A percentile compares a stretch with the other conserved stretches of the same genome.
These are phyloP conservation scores for Maccullochella peelii DNA, from an alignment of 2,113 vertebrate genomes.

Conservation along the genomic window DNA sequence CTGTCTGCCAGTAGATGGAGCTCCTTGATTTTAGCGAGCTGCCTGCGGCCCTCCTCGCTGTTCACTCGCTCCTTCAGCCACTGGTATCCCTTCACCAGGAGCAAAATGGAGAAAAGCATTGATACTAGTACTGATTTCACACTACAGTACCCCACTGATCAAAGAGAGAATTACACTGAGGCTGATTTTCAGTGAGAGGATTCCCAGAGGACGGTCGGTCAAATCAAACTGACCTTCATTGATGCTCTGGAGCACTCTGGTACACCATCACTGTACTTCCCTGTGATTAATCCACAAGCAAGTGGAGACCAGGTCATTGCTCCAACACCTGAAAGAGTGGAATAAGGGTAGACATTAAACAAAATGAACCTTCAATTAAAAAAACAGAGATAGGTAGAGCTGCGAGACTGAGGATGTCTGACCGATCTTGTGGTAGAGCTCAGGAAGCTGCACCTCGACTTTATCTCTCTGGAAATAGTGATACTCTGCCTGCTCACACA, in stretches of 20 bases:
- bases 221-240: constrained; percentile 87
- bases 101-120: constrained; percentile 47
- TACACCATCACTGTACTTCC: constrained; percentile 89
- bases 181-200: constrained; percentile 1
- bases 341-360: not conserved
- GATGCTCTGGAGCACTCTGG: constrained; percentile 88
- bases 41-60: constrained; percentile 95
- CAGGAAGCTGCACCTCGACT: constrained; percentile 91
- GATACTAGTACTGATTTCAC: constrained; percentile 41
- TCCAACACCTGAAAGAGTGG: constrained; percentile 87
- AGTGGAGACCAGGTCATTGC: constrained; percentile 94
- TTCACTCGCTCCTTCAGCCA: constrained; percentile 97
- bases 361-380: constrained; percentile 1
- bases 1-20: constrained; percentile 94
- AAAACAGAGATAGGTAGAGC: not conserved
- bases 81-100: constrained; percentile 91
- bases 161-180: constrained; percentile 27
- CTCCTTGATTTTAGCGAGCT: constrained; percentile 98
- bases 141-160: constrained; percentile 1
- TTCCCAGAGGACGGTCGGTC: constrained; percentile 11
- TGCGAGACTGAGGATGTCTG: constrained; percentile 45
- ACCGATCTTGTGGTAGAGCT: constrained; percentile 95
- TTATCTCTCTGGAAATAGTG: constrained; percentile 94
- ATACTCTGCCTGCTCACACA: constrained; percentile 93
- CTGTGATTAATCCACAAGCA: constrained; percentile 92